Base-by-base conservation (phyloP, 2,888 invertebrate species). In the Sipunculus nudus region DNA sequence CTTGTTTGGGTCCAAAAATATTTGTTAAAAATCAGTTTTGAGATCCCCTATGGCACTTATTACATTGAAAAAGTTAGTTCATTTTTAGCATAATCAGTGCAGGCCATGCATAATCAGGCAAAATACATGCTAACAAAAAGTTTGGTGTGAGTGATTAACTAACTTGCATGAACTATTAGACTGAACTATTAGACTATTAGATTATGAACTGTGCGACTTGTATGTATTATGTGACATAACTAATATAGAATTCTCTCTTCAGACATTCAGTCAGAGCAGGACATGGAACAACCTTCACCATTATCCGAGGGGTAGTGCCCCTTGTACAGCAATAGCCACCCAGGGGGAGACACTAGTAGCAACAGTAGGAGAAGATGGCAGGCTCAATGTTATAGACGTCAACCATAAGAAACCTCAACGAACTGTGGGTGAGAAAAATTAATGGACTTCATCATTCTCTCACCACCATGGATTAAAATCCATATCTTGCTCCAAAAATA, bases 301-400 rank as follows among this genome's bases (percentile, higher is more conserved):
- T 6, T 19, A 85, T 66, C 90, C 88, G 68, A 55, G 53, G 19
- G 56, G 55, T 6, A 49, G 55, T n/a, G 28, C 61, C 1, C 88
- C 92, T 0, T 93, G 93, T 74, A 93, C 93, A 3, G 89, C 89
- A 4, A 79, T 94, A 52, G 89, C 92, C 2, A 87, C 88, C 0
- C 88, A 90, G 74, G 92, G 91, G 68, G 90, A 90, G 62, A 92
- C 93, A 70, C 87, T 93, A 67, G 91, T 89, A 0, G 78, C 75
- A 3, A 90, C 90, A 1, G 89, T 92, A 2, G 94, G 94, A 1
- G 94, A 95, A 84, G 94, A 95, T 82, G 94, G 95, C 0, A 82
- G 85, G 64, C 86, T 89, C 50, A 86, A 87, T 81, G 80, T 89
- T 38, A 79, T 89, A 32, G 88, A 87, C 53, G 80, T 87, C 2